These are phyloP conservation scores for Chlamydotis undulata DNA, from an alignment of 2,113 vertebrate genomes.

Conservation along the genomic window DNA sequence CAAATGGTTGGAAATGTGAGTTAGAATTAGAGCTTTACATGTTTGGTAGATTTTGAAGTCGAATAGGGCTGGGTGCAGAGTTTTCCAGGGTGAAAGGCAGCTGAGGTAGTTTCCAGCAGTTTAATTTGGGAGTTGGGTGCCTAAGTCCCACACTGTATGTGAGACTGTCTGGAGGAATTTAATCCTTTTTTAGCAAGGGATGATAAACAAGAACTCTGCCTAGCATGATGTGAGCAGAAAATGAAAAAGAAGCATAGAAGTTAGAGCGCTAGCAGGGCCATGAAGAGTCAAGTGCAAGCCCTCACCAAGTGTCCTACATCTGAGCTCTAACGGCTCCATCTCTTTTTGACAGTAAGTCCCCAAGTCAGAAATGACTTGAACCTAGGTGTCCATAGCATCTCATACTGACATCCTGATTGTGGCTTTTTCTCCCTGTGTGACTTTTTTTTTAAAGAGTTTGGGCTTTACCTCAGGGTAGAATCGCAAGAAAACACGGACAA, in stretches of 20 bases:
- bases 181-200: not conserved
- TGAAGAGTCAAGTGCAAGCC: not conserved
- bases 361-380: not conserved
- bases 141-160: not conserved
- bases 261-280: not conserved
- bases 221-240: not conserved
- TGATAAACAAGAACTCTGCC: not conserved
- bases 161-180: not conserved
- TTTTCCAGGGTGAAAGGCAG: not conserved
- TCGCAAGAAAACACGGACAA: not conserved
- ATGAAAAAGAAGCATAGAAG: not conserved
- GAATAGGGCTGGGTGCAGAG: accelerated
- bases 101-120: not conserved
- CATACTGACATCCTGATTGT: not conserved
- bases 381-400: not conserved
- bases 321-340: not conserved
- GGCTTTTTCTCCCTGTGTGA: not conserved
- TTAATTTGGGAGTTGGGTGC: not conserved
- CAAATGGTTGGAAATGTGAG: not conserved
- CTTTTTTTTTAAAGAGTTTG: not conserved
- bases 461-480: not conserved
- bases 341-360: not conserved
- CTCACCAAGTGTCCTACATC: not conserved
- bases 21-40: not conserved
- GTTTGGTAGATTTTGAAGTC: not conserved